These are phyloP conservation scores for Botia almorhae DNA, from an alignment of 2,797 vertebrate genomes.

Conservation along the genomic window DNA sequence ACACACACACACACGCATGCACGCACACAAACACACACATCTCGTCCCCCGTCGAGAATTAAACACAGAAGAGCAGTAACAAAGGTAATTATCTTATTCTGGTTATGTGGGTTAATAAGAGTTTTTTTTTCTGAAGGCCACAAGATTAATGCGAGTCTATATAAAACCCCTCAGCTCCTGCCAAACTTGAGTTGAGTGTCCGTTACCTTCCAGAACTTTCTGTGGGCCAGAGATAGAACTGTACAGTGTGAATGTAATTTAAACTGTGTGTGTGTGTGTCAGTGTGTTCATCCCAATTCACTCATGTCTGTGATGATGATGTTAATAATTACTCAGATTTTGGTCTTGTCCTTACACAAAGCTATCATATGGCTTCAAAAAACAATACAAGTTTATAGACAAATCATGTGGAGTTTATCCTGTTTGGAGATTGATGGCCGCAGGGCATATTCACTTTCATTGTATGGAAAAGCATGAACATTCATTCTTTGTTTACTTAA, in stretches of 20 bases:
- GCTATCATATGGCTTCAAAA: not conserved
- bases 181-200: slow-evolving; percentile 49
- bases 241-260: slow-evolving; percentile 23
- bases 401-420: not conserved
- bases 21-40: not conserved
- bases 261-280: not conserved
- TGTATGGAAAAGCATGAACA: not conserved
- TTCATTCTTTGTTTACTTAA: not conserved
- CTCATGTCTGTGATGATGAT: no score
- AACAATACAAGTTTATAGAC: not conserved
- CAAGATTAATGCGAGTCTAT: slow-evolving; percentile 62
- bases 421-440: not conserved
- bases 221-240: slow-evolving; percentile 20
- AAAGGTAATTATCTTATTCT: slow-evolving; percentile 66
- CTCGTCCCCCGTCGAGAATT: slow-evolving; percentile 51
- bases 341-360: not conserved
- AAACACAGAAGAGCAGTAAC: slow-evolving; percentile 56
- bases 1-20: not conserved
- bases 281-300: not conserved
- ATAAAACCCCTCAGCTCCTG: slow-evolving; percentile 55
- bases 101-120: slow-evolving; percentile 64
- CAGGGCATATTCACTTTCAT: not conserved
- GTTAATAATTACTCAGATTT: not conserved
- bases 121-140: slow-evolving; percentile 50
- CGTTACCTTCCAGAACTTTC: slow-evolving; percentile 53